Conservation (phyloP, 2,113 vertebrate genomes). For the Tachuris rubrigastra region DNA sequence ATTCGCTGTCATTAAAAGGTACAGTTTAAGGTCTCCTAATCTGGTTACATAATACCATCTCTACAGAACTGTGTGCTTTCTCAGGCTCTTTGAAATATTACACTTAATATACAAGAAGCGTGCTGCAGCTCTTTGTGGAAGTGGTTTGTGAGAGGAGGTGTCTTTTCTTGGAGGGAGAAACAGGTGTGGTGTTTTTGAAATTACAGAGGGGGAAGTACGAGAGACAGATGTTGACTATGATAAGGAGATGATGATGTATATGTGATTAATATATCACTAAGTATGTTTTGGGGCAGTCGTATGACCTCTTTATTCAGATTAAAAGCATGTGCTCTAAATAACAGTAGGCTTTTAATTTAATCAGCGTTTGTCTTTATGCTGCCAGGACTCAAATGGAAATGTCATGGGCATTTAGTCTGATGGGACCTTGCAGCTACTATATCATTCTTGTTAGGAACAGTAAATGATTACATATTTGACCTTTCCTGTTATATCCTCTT, state of each 20-base stretch:
- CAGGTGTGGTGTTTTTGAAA: not conserved
- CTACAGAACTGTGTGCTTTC: not conserved
- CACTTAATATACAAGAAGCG: not conserved
- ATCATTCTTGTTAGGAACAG: constrained; percentile 2
- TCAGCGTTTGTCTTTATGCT: constrained; percentile 44
- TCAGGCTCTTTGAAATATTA: not conserved
- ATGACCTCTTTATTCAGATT: constrained; percentile 53
- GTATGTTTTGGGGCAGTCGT: constrained; percentile 13
- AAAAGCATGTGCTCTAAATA: constrained; percentile 53
- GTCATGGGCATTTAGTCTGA: constrained; percentile 25
- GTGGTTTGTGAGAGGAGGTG: not conserved
- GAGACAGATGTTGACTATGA: constrained; percentile 46
- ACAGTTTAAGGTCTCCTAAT: not conserved
- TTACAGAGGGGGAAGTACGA: not conserved
- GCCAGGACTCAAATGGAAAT: constrained; percentile 25
- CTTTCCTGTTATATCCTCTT: constrained; percentile 15
- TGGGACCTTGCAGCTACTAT: constrained; percentile 27
- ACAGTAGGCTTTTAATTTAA: constrained; percentile 64
- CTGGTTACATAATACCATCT: not conserved
- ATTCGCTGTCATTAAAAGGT: constrained; percentile 36
- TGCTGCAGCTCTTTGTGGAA: not conserved
- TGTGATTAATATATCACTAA: constrained; percentile 43
- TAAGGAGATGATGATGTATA: constrained; percentile 55
- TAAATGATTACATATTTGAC: constrained; percentile 40
- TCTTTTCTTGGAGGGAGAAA: not conserved